Percentiles rank a stretch among this genome's conserved stretches.
Evolutionary conservation across 2,797 vertebrate genomes (phyloP).

Genomic region (Artibeus jamaicensis): DNA sequence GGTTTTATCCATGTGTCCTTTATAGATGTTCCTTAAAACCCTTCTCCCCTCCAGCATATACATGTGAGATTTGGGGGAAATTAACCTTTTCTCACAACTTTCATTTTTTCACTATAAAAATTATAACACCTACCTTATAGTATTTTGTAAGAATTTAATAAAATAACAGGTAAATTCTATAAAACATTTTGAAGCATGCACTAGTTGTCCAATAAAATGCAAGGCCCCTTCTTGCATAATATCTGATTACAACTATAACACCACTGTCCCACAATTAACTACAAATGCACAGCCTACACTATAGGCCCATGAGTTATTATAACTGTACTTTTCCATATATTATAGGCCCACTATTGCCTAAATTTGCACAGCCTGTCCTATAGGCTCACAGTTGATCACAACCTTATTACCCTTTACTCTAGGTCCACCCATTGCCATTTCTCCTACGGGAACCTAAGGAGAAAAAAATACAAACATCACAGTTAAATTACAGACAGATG

Average conservation of each 20-base stretch:
- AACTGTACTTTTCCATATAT: not conserved
- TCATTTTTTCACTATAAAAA: not conserved
- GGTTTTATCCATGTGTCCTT: too few relatives aligned
- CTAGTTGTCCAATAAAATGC: not conserved
- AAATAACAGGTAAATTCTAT: not conserved
- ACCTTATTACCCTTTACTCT: not conserved
- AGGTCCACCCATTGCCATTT: not conserved
- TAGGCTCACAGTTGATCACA: not conserved
- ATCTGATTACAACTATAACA: not conserved
- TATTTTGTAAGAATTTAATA: not conserved
- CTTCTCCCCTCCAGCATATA: too few relatives aligned
- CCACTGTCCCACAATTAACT: not conserved
- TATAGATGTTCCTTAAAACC: too few relatives aligned
- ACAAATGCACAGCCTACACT: not conserved
- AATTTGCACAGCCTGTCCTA: not conserved
- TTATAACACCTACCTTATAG: not conserved
- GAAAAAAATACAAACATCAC: not conserved
- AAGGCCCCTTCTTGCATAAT: not conserved
- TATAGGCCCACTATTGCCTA: not conserved
- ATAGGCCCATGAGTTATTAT: not conserved
- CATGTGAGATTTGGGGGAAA: not conserved
- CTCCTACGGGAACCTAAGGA: not conserved
- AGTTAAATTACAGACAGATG: not conserved
- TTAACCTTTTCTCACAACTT: not conserved
- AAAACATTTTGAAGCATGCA: not conserved